Percentiles rank a stretch among this genome's conserved stretches.
Evolutionary conservation across 2,113 vertebrate genomes (phyloP).

Genomic region (Oreocharis arfaki): DNA sequence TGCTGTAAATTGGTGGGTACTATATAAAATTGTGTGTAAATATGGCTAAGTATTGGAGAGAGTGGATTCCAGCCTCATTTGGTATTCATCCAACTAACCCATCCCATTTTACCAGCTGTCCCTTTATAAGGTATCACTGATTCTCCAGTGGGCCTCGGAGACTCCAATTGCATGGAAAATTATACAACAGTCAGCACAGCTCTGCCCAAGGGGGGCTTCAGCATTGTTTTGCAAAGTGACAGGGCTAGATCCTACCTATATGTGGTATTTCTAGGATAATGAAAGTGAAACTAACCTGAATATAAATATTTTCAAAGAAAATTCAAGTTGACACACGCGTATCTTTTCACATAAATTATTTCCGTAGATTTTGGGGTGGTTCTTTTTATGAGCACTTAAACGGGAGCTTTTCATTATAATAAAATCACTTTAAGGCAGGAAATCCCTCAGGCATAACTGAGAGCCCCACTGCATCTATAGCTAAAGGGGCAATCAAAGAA

Average conservation of each 20-base stretch:
- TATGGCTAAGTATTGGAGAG: not conserved
- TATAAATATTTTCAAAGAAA: not conserved
- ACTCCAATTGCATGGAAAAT: not conserved
- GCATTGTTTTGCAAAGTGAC: not conserved
- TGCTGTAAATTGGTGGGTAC: not conserved
- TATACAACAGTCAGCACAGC: not conserved
- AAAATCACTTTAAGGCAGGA: not conserved
- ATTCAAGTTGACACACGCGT: not conserved
- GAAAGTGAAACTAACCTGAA: not conserved
- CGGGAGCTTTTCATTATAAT: not conserved
- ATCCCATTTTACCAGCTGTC: not conserved
- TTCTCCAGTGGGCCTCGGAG: not conserved
- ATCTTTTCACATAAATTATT: not conserved
- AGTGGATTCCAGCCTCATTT: not conserved
- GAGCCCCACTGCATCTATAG: not conserved
- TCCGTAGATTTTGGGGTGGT: not conserved
- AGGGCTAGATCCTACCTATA: not conserved
- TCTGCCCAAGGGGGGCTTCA: not conserved
- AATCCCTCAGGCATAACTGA: not conserved
- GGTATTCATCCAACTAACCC: constrained; percentile 3
- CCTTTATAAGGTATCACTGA: constrained; percentile 20
- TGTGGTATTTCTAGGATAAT: not conserved
- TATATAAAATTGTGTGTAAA: not conserved
- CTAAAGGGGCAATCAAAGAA: not conserved
- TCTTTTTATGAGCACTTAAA: not conserved